These are phyloP conservation scores for Pristis pectinata DNA, from an alignment of 2,797 vertebrate species.

Conservation along the genomic window DNA sequence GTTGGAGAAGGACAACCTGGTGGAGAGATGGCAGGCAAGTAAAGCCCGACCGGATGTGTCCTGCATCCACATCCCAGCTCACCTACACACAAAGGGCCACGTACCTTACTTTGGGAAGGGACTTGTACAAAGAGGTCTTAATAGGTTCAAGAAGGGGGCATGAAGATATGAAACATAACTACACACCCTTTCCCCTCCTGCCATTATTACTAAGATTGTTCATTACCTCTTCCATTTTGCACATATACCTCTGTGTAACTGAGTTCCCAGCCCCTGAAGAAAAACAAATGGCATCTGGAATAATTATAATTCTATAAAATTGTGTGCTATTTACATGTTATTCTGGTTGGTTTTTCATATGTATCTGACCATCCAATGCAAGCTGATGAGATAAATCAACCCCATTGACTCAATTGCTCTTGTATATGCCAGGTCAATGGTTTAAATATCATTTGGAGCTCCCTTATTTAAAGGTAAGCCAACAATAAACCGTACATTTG, in stretches of 20 bases:
- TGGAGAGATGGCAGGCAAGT: not conserved
- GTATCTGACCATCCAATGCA: not conserved
- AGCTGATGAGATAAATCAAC: not conserved
- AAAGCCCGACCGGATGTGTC: not conserved
- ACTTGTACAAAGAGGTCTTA: no score
- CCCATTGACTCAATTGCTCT: not conserved
- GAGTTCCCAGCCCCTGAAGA: no score
- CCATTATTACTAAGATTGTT: no score
- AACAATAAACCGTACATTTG: not conserved
- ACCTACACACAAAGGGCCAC: not conserved
- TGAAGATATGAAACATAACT: no score
- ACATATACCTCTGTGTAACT: no score
- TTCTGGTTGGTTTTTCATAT: not conserved
- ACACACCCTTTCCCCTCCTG: no score
- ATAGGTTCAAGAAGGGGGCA: no score
- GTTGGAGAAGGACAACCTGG: not conserved
- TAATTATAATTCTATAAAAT: no score
- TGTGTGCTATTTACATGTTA: not conserved
- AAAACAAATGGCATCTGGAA: no score
- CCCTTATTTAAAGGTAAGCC: not conserved
- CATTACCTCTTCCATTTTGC: no score
- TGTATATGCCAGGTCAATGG: no score
- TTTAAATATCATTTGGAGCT: not conserved
- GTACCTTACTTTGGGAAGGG: no score
- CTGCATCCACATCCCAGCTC: not conserved